Evolutionary conservation across 2,797 vertebrate genomes (phyloP).

Genomic region (Falco rusticolus): DNA sequence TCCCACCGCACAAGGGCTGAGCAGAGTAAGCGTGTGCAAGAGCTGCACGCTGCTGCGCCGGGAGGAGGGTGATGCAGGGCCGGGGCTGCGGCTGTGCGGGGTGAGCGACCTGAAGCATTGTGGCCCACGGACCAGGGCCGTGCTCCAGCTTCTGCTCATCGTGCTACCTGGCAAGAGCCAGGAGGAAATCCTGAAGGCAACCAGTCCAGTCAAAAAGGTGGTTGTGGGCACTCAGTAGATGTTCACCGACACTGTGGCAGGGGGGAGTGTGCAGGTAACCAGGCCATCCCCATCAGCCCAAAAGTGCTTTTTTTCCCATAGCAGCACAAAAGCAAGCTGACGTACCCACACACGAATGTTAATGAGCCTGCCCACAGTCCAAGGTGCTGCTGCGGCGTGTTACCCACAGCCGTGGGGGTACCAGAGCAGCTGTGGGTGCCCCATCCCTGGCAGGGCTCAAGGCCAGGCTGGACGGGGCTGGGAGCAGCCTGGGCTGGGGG

Average conservation of each 20-base stretch:
- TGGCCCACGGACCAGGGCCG: rapidly evolving
- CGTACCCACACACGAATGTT: rapidly evolving
- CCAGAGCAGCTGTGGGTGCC: too few relatives aligned
- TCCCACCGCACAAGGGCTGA: not conserved
- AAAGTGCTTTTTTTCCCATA: not conserved
- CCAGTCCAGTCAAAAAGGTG: rapidly evolving
- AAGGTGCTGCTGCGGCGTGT: not conserved
- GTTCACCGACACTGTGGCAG: not conserved
- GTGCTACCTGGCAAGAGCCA: not conserved
- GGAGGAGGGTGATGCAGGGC: not conserved
- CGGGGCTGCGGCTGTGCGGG: rapidly evolving
- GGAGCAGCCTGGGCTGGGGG: too few relatives aligned
- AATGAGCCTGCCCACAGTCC: not conserved
- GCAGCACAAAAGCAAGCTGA: not conserved
- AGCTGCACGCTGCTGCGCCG: rapidly evolving
- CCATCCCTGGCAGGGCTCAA: too few relatives aligned
- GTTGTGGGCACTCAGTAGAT: rapidly evolving
- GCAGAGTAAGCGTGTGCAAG: not conserved
- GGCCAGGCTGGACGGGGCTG: too few relatives aligned
- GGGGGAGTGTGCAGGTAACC: not conserved
- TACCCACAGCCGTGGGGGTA: not conserved
- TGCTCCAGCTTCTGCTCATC: rapidly evolving
- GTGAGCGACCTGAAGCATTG: rapidly evolving
- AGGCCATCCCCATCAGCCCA: not conserved
- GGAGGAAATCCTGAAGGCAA: not conserved